phyloP scores from a whole-genome alignment of 2,888 invertebrate genomes.

The Caenorhabditis plicata region DNA sequence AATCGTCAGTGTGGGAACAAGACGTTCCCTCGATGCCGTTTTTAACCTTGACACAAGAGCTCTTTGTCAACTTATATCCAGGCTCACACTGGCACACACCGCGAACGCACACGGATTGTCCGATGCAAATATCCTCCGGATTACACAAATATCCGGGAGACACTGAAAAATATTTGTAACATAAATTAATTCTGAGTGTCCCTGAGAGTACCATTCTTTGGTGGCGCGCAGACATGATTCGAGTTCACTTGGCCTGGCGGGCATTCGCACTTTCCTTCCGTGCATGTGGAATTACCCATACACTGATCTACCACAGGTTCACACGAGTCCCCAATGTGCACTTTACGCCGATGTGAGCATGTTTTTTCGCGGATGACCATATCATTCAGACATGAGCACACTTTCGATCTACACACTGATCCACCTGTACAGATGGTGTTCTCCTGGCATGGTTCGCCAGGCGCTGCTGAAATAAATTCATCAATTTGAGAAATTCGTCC shows the following conservation, averaged over 20 bases:
- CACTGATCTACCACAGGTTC: slow-evolving; percentile 52
- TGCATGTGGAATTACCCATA: slow-evolving; percentile 54
- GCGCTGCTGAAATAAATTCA: slow-evolving; percentile 27
- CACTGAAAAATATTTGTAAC: slow-evolving; percentile 15
- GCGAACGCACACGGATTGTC: slow-evolving; percentile 56
- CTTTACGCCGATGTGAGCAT: slow-evolving; percentile 32
- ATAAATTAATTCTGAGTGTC: not conserved
- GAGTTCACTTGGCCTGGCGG: slow-evolving; percentile 21
- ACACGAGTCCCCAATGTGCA: slow-evolving; percentile 54
- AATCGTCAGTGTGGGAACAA: slow-evolving; percentile 37
- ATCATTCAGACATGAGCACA: slow-evolving; percentile 40
- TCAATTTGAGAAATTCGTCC: not conserved
- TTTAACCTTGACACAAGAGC: slow-evolving; percentile 21
- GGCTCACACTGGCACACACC: slow-evolving; percentile 52
- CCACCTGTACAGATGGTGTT: slow-evolving; percentile 43
- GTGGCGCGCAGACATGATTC: slow-evolving; percentile 13
- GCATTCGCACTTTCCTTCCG: slow-evolving; percentile 44
- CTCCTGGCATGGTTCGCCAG: slow-evolving; percentile 40
- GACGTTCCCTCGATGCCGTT: slow-evolving; percentile 23
- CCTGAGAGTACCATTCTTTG: slow-evolving; percentile 27
- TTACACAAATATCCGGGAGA: slow-evolving; percentile 43
- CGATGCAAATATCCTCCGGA: slow-evolving; percentile 46
- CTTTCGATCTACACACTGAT: slow-evolving; percentile 54
- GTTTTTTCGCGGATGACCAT: slow-evolving; percentile 24
- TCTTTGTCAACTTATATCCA: slow-evolving; percentile 25